Conservation (phyloP, 2,113 vertebrate genomes). For the Cryptotis parvus region DNA sequence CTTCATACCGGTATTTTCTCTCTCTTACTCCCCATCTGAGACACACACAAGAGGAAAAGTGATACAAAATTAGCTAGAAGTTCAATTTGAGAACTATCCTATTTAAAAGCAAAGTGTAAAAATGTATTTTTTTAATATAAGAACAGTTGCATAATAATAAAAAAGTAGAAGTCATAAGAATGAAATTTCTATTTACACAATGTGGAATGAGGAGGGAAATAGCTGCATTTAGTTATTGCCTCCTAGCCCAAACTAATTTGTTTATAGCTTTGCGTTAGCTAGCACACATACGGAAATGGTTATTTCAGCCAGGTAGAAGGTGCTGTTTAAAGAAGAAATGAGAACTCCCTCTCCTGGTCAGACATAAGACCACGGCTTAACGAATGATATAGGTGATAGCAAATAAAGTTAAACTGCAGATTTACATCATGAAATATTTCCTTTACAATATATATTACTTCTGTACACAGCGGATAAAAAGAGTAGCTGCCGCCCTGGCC, state of each 20-base stretch:
- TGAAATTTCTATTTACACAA: not conserved
- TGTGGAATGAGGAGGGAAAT: not conserved
- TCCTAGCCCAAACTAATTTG: not conserved
- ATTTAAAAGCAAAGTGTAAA: not conserved
- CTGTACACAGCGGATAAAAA: not conserved
- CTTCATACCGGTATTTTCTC: not conserved
- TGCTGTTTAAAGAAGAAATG: conserved; percentile 19
- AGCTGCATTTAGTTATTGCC: not conserved
- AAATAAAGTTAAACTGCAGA: conserved; percentile 5
- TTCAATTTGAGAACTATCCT: conserved; percentile 11
- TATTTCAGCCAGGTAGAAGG: not conserved
- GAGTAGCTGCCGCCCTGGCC: not conserved
- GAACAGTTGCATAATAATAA: no score
- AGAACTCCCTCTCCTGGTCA: conserved; percentile 83
- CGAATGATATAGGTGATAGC: not conserved
- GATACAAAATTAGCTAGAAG: not conserved
- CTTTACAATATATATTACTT: conserved; percentile 39
- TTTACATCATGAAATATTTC: not conserved
- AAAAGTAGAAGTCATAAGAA: not conserved
- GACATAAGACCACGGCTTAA: conserved; percentile 71
- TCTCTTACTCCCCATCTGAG: not conserved
- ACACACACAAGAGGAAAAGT: not conserved
- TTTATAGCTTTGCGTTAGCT: not conserved
- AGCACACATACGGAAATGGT: not conserved
- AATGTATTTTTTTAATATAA: no score